These are phyloP conservation scores for Dromas ardeola DNA, from an alignment of 2,113 vertebrate species.

Conservation along the genomic window DNA sequence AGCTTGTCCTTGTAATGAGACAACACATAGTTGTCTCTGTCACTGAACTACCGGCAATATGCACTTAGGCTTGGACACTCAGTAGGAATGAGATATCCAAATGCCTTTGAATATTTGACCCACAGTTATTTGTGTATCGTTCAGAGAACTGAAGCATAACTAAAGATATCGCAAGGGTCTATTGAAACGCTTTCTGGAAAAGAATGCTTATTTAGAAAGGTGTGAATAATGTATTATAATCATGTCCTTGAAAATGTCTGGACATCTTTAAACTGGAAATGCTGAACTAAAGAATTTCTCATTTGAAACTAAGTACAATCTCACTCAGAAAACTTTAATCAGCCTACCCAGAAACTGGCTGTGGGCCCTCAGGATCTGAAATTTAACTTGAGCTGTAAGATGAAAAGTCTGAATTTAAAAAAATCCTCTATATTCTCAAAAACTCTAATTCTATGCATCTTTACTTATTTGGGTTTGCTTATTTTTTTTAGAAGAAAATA, in stretches of 20 bases:
- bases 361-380: background rate
- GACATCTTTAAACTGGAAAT: background rate
- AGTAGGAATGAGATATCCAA: background rate
- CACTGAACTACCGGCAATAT: background rate
- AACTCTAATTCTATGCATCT: background rate
- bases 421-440: background rate
- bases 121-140: background rate
- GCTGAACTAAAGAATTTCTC: background rate
- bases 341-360: background rate
- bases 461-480: background rate
- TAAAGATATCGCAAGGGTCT: background rate
- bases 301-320: background rate
- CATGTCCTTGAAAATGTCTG: conserved; percentile 29
- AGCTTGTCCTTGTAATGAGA: background rate
- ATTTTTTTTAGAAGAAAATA: background rate
- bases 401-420: background rate
- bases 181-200: background rate
- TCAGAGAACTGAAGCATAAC: conserved; percentile 15
- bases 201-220: background rate
- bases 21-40: background rate
- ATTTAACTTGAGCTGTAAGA: background rate
- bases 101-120: background rate
- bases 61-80: background rate
- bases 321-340: background rate
- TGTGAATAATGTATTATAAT: background rate